These are phyloP conservation scores for Periophthalmus magnuspinnatus DNA, from an alignment of 2,797 vertebrate species.

Conservation along the genomic window DNA sequence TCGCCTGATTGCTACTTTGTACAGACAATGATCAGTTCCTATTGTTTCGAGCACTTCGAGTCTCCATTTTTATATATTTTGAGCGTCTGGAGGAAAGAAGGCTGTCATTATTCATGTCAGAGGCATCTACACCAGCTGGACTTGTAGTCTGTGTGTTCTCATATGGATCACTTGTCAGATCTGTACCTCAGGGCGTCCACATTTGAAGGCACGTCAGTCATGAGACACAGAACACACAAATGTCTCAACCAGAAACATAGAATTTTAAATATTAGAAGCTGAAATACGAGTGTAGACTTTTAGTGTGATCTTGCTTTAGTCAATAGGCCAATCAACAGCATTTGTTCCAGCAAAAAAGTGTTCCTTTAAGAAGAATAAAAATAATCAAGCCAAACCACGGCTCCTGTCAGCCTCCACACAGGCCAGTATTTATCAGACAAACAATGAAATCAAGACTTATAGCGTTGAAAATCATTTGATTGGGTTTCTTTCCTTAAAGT, in stretches of 20 bases:
- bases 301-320: conserved; percentile 40
- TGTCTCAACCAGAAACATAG: conserved; percentile 1
- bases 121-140: conserved; percentile 61
- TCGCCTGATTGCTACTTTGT: conserved; percentile 71
- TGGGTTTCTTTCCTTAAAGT: conserved; percentile 44
- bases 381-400: conserved; percentile 48
- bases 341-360: conserved; percentile 47
- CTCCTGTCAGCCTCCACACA: conserved; percentile 37
- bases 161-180: conserved; percentile 62
- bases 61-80: conserved; percentile 79
- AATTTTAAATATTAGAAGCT: conserved; percentile 24
- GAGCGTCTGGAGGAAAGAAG: conserved; percentile 62
- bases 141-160: conserved; percentile 54
- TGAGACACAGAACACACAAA: conserved; percentile 43
- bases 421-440: conserved; percentile 61
- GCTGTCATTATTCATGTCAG: conserved; percentile 67
- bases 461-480: conserved; percentile 51
- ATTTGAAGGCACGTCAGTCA: conserved; percentile 62
- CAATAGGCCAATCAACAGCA: conserved; percentile 54
- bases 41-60: conserved; percentile 60
- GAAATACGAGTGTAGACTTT: conserved; percentile 40
- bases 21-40: conserved; percentile 74
- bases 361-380: conserved; percentile 50
- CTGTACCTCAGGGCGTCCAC: conserved; percentile 54
- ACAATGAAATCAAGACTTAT: conserved; percentile 42